phyloP scores from a whole-genome alignment of 2,888 invertebrate genomes.

The Drosophila melanosoma region DNA sequence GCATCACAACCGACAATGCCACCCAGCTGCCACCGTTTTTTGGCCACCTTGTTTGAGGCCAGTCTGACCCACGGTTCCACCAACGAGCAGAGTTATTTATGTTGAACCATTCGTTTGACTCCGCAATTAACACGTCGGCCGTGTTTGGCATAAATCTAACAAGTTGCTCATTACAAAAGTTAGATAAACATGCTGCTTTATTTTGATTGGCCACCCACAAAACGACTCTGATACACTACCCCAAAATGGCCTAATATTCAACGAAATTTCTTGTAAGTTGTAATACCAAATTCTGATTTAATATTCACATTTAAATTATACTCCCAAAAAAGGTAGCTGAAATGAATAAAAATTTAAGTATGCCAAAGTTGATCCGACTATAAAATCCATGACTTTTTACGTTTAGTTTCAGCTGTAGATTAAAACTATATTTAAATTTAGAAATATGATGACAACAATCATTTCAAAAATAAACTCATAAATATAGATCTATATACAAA shows the following conservation, averaged over 20 bases:
- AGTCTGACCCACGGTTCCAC: conserved; percentile 11
- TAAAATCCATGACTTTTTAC: background rate
- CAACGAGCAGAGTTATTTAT: conserved; percentile 31
- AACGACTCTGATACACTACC: background rate
- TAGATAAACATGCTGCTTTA: conserved; percentile 11
- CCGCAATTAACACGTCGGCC: conserved; percentile 49
- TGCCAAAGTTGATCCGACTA: background rate
- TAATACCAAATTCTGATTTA: background rate
- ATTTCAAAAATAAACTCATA: background rate
- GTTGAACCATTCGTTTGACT: conserved; percentile 31
- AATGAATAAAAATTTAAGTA: background rate
- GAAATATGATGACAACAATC: background rate
- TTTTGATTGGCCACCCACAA: background rate
- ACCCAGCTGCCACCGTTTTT: background rate
- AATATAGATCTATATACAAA: too few relatives aligned
- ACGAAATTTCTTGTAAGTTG: background rate
- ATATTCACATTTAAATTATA: background rate
- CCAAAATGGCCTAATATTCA: conserved; percentile 10
- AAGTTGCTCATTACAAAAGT: conserved; percentile 34
- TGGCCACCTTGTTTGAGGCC: conserved; percentile 9
- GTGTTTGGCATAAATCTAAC: conserved; percentile 44
- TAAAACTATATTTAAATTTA: background rate
- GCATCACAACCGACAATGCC: conserved; percentile 16
- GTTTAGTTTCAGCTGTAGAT: too few relatives aligned
- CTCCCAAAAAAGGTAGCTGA: background rate